phyloP scores from a whole-genome alignment of 2,797 vertebrate genomes.

The Rhadinocentrus ornatus region DNA sequence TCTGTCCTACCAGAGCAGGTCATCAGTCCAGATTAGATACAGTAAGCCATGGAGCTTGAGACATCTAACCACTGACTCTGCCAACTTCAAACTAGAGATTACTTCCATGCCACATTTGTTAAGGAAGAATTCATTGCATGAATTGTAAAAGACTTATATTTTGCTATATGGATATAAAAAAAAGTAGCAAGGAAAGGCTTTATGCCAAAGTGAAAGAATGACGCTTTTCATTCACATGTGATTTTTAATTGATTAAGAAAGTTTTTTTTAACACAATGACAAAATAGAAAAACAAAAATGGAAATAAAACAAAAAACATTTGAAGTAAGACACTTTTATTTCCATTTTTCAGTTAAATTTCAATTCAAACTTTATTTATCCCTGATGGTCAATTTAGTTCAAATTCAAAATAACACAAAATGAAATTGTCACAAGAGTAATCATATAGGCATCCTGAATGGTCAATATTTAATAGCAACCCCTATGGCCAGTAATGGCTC shows the following conservation, averaged over 20 bases:
- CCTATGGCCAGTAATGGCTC: background rate
- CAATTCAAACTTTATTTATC: background rate
- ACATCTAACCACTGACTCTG: constrained; percentile 33
- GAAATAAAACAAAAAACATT: background rate
- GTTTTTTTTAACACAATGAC: too few species aligned
- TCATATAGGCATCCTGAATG: background rate
- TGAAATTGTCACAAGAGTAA: background rate
- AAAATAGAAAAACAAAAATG: too few species aligned
- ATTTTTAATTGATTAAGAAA: too few species aligned
- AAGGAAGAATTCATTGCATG: background rate
- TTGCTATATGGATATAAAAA: background rate
- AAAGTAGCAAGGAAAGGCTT: too few species aligned
- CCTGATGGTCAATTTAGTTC: background rate
- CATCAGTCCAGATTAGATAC: constrained; percentile 53
- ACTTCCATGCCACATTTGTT: background rate
- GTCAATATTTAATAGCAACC: background rate
- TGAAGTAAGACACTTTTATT: background rate
- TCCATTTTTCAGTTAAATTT: background rate
- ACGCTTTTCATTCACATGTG: too few species aligned
- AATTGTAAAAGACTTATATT: background rate
- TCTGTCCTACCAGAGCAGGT: constrained; percentile 27
- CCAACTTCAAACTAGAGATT: constrained; percentile 24
- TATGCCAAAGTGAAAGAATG: too few species aligned
- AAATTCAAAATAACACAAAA: background rate
- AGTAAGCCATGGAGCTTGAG: constrained; percentile 22